phyloP scores from a whole-genome alignment of 2,113 vertebrate species.

The Crotalus viridis region DNA sequence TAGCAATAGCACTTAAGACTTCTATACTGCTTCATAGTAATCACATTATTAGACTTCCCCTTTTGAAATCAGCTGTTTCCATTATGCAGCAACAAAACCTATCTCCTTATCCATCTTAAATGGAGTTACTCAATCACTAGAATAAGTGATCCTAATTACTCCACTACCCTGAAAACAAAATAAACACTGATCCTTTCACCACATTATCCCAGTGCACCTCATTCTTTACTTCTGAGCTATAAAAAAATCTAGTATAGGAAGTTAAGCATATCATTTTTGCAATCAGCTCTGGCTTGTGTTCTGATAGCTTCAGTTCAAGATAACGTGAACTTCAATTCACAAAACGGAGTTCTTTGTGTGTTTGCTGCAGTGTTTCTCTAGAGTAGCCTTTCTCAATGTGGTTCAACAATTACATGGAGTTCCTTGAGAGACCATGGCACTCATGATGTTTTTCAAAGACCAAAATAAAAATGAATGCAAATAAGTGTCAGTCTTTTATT shows the following conservation, averaged over 20 bases:
- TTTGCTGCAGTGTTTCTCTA: neutral
- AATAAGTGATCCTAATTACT: neutral
- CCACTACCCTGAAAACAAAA: neutral
- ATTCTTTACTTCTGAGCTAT: neutral
- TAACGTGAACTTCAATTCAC: neutral
- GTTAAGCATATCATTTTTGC: neutral
- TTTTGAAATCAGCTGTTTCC: neutral
- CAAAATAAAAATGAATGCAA: neutral
- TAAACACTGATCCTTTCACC: neutral
- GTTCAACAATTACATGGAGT: neutral
- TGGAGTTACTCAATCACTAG: neutral
- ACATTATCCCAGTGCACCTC: neutral
- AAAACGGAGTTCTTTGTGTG: neutral
- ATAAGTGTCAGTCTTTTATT: neutral
- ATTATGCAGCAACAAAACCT: neutral
- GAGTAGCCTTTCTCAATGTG: neutral
- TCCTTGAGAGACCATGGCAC: neutral
- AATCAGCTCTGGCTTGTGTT: neutral
- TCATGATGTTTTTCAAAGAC: neutral
- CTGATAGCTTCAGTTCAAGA: neutral
- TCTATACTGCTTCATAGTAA: neutral
- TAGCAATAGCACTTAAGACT: neutral
- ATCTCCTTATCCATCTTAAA: neutral
- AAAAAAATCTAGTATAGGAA: neutral
- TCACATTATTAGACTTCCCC: neutral